These are phyloP conservation scores for Cydia strobilella DNA, from an alignment of 1,140 invertebrate species.

Conservation along the genomic window DNA sequence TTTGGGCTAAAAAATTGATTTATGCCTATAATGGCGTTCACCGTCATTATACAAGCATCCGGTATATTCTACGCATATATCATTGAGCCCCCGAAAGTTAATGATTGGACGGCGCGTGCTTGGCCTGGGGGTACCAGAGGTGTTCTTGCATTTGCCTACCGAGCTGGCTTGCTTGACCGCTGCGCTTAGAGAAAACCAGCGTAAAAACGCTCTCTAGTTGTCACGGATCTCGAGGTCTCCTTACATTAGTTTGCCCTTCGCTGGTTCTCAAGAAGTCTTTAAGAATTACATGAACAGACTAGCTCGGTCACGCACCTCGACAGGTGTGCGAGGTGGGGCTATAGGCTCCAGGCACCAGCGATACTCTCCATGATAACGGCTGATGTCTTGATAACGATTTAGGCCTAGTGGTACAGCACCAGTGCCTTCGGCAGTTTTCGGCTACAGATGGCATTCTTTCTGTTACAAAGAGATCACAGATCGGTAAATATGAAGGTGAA, in stretches of 20 bases:
- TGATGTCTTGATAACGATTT: conserved; percentile 47
- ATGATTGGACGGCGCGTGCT: conserved; percentile 62
- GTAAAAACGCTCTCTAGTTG: not conserved
- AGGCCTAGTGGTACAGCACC: not conserved
- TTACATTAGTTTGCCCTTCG: conserved; percentile 32
- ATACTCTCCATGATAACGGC: conserved; percentile 43
- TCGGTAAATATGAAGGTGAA: not conserved
- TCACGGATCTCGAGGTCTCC: not conserved
- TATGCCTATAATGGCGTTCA: conserved; percentile 38
- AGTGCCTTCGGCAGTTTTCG: not conserved
- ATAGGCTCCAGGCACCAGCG: conserved; percentile 34
- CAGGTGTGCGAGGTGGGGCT: conserved; percentile 49
- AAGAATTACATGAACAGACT: not conserved
- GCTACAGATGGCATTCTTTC: not conserved
- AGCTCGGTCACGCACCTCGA: conserved; percentile 42
- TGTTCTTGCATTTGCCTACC: conserved; percentile 10
- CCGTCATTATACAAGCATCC: conserved; percentile 68
- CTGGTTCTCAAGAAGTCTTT: conserved; percentile 32
- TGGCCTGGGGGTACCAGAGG: conserved; percentile 38
- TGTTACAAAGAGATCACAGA: not conserved
- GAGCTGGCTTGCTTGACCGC: conserved; percentile 35
- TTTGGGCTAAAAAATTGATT: conserved; percentile 40
- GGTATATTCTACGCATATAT: conserved; percentile 69
- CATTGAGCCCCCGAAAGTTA: conserved; percentile 71
- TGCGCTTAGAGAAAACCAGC: not conserved